Conservation (phyloP, 35 echinoderm and acorn worm genomes). For the Eucidaris tribuloides region DNA sequence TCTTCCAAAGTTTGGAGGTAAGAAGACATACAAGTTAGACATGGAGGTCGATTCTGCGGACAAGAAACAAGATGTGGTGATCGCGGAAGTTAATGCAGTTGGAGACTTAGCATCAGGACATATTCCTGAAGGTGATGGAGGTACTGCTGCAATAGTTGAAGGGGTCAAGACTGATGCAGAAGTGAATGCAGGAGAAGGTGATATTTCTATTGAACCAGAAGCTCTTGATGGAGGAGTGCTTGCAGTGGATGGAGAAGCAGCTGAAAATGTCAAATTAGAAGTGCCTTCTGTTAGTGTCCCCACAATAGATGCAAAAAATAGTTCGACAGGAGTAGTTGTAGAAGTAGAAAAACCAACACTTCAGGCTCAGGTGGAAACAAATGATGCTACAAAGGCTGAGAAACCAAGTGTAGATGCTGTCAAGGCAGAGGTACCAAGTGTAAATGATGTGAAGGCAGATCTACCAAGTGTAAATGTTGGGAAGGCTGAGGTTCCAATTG, state of each 20-base stretch:
- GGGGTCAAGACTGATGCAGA: not conserved
- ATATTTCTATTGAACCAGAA: slow-evolving; percentile 2
- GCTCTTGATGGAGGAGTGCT: not conserved
- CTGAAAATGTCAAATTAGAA: not conserved
- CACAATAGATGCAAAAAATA: not conserved
- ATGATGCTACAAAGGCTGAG: not conserved
- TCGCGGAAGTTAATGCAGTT: not conserved
- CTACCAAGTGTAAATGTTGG: not conserved
- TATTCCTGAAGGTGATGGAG: not conserved
- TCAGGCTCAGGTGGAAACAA: not conserved
- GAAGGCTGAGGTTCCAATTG: not conserved
- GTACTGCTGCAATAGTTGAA: not conserved
- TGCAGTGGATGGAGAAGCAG: not conserved
- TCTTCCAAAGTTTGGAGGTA: slow-evolving; percentile 44
- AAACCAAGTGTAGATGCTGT: not conserved
- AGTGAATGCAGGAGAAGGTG: slow-evolving; percentile 12
- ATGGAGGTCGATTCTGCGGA: not conserved
- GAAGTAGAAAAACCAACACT: not conserved
- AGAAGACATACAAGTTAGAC: slow-evolving; percentile 7
- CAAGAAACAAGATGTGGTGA: not conserved
- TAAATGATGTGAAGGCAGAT: not conserved
- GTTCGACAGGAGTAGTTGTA: not conserved
- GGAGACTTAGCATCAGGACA: not conserved
- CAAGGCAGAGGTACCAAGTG: not conserved
- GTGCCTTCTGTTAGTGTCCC: too few relatives aligned